phyloP scores from a whole-genome alignment of 2,888 invertebrate species.

The Drosophila heteroneura region DNA sequence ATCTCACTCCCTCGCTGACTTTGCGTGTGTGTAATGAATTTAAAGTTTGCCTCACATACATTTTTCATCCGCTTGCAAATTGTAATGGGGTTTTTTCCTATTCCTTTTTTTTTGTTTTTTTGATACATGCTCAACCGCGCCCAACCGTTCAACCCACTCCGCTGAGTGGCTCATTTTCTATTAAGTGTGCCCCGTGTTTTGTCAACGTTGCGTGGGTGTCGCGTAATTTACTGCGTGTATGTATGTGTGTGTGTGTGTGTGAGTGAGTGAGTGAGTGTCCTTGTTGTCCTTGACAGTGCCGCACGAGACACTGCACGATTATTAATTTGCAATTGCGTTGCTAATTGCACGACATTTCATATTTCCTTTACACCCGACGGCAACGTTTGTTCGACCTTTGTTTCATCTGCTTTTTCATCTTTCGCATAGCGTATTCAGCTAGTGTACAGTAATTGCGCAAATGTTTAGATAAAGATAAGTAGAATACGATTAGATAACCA shows the following conservation, averaged over 20 bases:
- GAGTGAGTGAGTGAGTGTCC: conserved; percentile 34
- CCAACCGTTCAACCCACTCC: neutral
- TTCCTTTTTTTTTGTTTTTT: conserved; percentile 16
- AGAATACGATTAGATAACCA: conserved; percentile 68
- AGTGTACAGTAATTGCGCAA: conserved; percentile 58
- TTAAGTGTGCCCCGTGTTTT: conserved; percentile 64
- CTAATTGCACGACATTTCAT: conserved; percentile 68
- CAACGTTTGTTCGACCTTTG: conserved; percentile 3
- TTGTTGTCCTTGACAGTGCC: conserved; percentile 64
- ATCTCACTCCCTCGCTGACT: conserved; percentile 35
- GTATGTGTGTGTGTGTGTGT: conserved; percentile 43
- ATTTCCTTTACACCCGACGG: neutral
- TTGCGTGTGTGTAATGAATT: conserved; percentile 81
- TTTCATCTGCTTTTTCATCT: conserved; percentile 38
- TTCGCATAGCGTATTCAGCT: conserved; percentile 13
- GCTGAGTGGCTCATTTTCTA: conserved; percentile 62
- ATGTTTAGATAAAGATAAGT: conserved; percentile 61
- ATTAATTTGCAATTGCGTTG: conserved; percentile 79
- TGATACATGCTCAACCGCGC: conserved; percentile 37
- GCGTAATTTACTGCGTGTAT: conserved; percentile 20
- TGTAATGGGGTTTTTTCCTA: conserved; percentile 63
- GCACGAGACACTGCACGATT: conserved; percentile 72
- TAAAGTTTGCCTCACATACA: conserved; percentile 77
- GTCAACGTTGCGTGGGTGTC: conserved; percentile 55
- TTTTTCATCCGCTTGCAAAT: conserved; percentile 79